These are phyloP conservation scores for Neoscelio sp. DNA, from an alignment of 2,888 invertebrate species.

Conservation along the genomic window DNA sequence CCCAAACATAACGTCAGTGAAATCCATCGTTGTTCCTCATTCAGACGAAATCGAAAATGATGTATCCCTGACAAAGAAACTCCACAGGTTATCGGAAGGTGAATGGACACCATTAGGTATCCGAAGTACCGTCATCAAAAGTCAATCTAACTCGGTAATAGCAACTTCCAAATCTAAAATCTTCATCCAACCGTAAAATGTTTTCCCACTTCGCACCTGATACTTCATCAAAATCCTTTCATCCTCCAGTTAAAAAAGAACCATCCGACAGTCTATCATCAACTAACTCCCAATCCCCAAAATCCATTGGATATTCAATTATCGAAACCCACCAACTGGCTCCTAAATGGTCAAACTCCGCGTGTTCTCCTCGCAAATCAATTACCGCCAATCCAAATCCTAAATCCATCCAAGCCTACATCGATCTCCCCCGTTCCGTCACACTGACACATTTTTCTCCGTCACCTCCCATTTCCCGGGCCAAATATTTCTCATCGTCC, in stretches of 20 bases:
- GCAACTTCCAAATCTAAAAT: no score
- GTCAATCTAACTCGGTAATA: slow-evolving; percentile 39
- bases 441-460: slow-evolving; percentile 14
- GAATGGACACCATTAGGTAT: slow-evolving; percentile 41
- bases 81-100: slow-evolving; percentile 52
- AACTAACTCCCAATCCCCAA: slow-evolving; percentile 8
- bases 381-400: slow-evolving; percentile 22
- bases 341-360: slow-evolving; percentile 10
- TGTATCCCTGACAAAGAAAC: slow-evolving; percentile 40
- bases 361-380: slow-evolving; percentile 40
- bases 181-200: no score
- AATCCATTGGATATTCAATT: slow-evolving; percentile 39
- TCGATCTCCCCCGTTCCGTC: slow-evolving; percentile 18
- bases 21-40: slow-evolving; percentile 53
- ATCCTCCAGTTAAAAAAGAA: background rate
- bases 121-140: slow-evolving; percentile 38
- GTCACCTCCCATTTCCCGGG: no score
- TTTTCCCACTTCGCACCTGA: no score
- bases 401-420: slow-evolving; percentile 1
- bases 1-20: slow-evolving; percentile 50
- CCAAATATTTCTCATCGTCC: slow-evolving; percentile 3
- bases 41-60: slow-evolving; percentile 41
- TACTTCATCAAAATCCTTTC: no score
- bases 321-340: slow-evolving; percentile 26
- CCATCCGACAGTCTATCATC: slow-evolving; percentile 2